Percentiles rank a stretch among this genome's conserved stretches.
phyloP scores from a whole-genome alignment of 2,888 invertebrate genomes.

The Heliconius charithonia region DNA sequence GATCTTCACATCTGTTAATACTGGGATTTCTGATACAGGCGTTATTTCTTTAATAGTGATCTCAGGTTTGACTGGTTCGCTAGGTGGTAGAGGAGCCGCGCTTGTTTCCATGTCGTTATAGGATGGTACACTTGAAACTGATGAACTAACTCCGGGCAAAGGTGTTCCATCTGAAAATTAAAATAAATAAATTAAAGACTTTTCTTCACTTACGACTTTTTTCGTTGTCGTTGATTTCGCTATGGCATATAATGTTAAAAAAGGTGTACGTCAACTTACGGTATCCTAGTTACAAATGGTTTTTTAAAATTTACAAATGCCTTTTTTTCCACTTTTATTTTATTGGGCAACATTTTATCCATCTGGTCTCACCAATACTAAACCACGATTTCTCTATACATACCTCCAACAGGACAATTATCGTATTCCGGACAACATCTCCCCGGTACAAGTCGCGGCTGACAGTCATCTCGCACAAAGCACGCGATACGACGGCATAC shows the following conservation, averaged over 20 bases:
- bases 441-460: conserved; percentile 87
- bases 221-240: neutral
- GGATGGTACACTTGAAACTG: conserved; percentile 54
- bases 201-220: neutral
- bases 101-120: conserved; percentile 54
- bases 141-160: conserved; percentile 61
- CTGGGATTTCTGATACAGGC: conserved; percentile 79
- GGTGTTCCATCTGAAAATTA: conserved; percentile 69
- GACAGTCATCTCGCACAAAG: conserved; percentile 89
- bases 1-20: conserved; percentile 75
- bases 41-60: conserved; percentile 86
- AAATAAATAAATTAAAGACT: neutral
- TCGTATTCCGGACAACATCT: conserved; percentile 92
- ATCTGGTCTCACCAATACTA: neutral
- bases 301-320: too few relatives aligned
- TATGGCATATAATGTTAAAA: neutral
- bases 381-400: neutral
- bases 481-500: conserved; percentile 90
- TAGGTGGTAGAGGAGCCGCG: conserved; percentile 53
- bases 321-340: too few relatives aligned
- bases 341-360: neutral
- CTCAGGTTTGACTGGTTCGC: conserved; percentile 66
- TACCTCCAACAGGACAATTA: conserved; percentile 89
- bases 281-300: neutral
- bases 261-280: neutral